phyloP scores from a whole-genome alignment of 1,140 invertebrate genomes.

The Drosophila ironensis region DNA sequence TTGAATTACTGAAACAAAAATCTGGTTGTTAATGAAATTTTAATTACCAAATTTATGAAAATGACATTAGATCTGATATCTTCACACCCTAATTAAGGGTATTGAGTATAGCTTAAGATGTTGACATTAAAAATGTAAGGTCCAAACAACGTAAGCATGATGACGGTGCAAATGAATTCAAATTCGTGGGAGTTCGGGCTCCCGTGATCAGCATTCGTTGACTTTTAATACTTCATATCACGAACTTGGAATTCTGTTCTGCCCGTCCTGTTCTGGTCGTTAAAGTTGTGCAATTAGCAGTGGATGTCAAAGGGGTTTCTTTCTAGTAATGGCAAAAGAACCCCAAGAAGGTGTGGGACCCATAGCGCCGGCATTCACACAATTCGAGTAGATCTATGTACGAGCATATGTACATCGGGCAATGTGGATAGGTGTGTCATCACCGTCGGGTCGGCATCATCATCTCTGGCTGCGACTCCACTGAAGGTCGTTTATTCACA shows the following conservation, averaged over 20 bases:
- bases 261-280: constrained; percentile 47
- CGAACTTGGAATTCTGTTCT: constrained; percentile 51
- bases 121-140: neutral
- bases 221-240: constrained; percentile 61
- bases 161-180: constrained; percentile 21
- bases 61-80: no score
- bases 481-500: constrained; percentile 49
- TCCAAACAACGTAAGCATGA: constrained; percentile 7
- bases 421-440: constrained; percentile 67
- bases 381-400: neutral
- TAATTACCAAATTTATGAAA: no score
- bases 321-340: constrained; percentile 48
- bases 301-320: constrained; percentile 75
- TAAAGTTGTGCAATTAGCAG: constrained; percentile 69
- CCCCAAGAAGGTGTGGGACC: constrained; percentile 62
- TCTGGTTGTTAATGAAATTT: no score
- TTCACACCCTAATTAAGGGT: no score
- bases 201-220: constrained; percentile 32
- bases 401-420: constrained; percentile 8
- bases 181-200: constrained; percentile 25
- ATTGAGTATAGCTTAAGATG: no score
- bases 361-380: constrained; percentile 28
- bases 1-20: no score
- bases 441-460: constrained; percentile 55
- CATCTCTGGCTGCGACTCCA: constrained; percentile 50